Base-by-base conservation (phyloP, 2,797 vertebrate species). In the Manis javanica region DNA sequence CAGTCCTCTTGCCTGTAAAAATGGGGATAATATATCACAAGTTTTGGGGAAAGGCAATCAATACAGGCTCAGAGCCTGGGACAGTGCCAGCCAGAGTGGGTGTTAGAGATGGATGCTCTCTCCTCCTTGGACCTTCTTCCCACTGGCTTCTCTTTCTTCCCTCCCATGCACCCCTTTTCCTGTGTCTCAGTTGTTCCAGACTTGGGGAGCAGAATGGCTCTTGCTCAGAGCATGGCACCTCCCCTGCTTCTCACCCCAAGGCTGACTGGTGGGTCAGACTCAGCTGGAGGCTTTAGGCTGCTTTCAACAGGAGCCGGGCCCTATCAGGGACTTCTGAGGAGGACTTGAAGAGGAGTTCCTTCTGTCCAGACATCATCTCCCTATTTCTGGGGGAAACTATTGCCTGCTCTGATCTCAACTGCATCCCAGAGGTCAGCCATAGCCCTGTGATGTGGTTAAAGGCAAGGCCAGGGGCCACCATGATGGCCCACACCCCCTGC, bases 301-400 rank as follows among this genome's bases (percentile, higher is more conserved):
- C 31, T 92, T 51, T 49, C 51, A 61, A 46, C 26, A 66, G 84
- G 53, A 75, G 46, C 29, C 21, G 42, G 4, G 31, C 7, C 31
- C 10, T 53, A 29, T 16, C n/a, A 1, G 85, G 29, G 21, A 51
- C 64, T 77, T 63, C 57, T 39, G 7, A 8, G 79, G 75, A 46
- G 37, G 18, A 29, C 34, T 51, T 29, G 59, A 61, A 74, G 49
- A 72, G n/a, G 74, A 72, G 42, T 81, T 51, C 39, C 39, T 24
- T 66, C 23, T 10, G 1, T 51, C 11, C 24, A n/a, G 7, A 1
- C 8, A 2, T 77, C 16, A 15, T 34, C 66, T 78, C 91, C 90
- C 97, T 94, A 97, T 97, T 97, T 98, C 95, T 96, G 88, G 96
- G 59, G 97, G 96, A 96, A 96, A 42, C 72, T 94, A 96, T 89